Evolutionary conservation across 2,797 vertebrate species (phyloP).

Genomic region (Emydoidea blandingii): DNA sequence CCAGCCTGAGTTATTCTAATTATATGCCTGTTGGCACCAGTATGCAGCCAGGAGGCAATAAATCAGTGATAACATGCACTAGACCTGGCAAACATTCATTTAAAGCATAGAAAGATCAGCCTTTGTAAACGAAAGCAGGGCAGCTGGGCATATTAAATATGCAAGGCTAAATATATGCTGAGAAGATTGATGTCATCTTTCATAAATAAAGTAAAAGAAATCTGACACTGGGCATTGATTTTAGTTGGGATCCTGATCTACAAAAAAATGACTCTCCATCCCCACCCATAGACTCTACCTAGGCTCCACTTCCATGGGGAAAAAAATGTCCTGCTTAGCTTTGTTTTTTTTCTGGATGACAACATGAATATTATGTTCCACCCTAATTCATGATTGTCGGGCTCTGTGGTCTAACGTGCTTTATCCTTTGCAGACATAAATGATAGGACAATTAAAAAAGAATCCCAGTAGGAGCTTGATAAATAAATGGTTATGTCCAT

Average conservation of each 20-base stretch:
- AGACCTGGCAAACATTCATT: slow-evolving; percentile 46
- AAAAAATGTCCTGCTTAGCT: accelerated
- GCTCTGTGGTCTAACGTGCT: neutral
- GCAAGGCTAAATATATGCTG: slow-evolving; percentile 46
- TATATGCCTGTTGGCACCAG: slow-evolving; percentile 33
- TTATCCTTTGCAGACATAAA: neutral
- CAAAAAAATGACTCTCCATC: neutral
- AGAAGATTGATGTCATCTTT: slow-evolving; percentile 17
- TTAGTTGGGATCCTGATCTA: slow-evolving; percentile 17
- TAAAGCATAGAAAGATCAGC: slow-evolving; percentile 38
- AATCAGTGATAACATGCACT: slow-evolving; percentile 51
- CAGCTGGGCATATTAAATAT: slow-evolving; percentile 54
- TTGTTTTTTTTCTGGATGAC: neutral
- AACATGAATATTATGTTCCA: neutral
- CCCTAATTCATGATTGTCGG: accelerated
- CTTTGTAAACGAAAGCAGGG: slow-evolving; percentile 13
- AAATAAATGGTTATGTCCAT: neutral
- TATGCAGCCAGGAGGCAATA: slow-evolving; percentile 56
- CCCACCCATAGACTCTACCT: neutral
- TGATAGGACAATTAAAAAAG: neutral
- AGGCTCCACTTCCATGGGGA: neutral
- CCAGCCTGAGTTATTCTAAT: slow-evolving; percentile 49
- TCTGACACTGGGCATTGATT: neutral
- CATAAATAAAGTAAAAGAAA: slow-evolving; percentile 43
- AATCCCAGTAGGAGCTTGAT: neutral